These are phyloP conservation scores for Alloplasta piceator DNA, from an alignment of 2,888 invertebrate genomes.

Conservation along the genomic window DNA sequence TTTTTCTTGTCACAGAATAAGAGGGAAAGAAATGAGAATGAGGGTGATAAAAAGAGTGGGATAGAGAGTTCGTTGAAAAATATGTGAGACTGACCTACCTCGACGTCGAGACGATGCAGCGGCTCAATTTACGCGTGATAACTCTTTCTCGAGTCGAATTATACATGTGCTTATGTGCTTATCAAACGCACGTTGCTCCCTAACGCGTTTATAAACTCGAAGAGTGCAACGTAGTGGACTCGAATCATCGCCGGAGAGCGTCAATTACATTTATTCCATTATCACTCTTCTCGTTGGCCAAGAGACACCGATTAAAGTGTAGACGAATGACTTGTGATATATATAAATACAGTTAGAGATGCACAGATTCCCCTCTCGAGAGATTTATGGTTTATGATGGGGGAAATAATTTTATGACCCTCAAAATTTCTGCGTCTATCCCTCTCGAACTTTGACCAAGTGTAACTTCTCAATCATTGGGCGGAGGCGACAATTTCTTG, in stretches of 20 bases:
- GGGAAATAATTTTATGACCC: too few relatives aligned
- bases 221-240: slow-evolving; percentile 1
- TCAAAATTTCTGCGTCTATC: too few relatives aligned
- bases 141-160: background rate
- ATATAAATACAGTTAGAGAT: too few relatives aligned
- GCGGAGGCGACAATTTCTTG: too few relatives aligned
- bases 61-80: background rate
- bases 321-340: background rate
- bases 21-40: too few relatives aligned
- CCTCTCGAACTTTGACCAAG: too few relatives aligned
- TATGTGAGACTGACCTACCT: slow-evolving; percentile 35
- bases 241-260: slow-evolving; percentile 1
- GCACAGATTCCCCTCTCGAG: too few relatives aligned
- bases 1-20: too few relatives aligned
- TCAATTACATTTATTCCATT: slow-evolving; percentile 46
- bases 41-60: too few relatives aligned
- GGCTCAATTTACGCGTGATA: background rate
- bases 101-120: slow-evolving; percentile 25
- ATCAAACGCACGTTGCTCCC: background rate
- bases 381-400: too few relatives aligned
- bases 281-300: slow-evolving; percentile 14
- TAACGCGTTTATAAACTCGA: background rate
- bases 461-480: too few relatives aligned
- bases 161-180: background rate
- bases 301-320: slow-evolving; percentile 22